Conservation (phyloP, 1,140 invertebrate genomes). For the Zophobas atratus region DNA sequence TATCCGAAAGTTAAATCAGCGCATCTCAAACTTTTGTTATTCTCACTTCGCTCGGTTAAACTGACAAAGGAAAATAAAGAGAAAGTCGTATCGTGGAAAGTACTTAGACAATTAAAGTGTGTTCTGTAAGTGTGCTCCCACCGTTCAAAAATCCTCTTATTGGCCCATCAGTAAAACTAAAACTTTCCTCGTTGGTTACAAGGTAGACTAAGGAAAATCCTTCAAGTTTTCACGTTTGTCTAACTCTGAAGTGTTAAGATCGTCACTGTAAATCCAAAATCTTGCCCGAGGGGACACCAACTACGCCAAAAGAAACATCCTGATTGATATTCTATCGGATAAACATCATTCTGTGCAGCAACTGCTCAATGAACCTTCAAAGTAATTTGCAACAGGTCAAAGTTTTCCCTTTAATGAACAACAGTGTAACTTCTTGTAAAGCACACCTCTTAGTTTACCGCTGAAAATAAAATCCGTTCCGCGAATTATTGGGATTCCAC, state of each 20-base stretch:
- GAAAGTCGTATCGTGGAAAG: no score
- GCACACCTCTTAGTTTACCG: background rate
- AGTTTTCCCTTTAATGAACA: conserved; percentile 5
- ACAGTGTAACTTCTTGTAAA: conserved; percentile 6
- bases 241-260: background rate
- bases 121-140: no score
- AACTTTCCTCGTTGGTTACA: no score
- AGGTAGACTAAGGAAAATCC: no score
- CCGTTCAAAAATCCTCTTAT: no score
- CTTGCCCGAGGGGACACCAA: background rate
- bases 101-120: no score
- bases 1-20: background rate
- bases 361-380: background rate
- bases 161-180: no score
- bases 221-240: background rate
- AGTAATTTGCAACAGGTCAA: background rate
- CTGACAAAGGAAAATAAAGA: no score
- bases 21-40: no score
- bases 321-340: no score
- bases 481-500: conserved; percentile 25
- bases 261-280: background rate
- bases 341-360: background rate
- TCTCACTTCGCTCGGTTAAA: no score
- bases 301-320: no score
- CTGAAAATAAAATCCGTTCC: background rate